Conservation (phyloP, 2,888 invertebrate species). For the Drosophila incognita region DNA sequence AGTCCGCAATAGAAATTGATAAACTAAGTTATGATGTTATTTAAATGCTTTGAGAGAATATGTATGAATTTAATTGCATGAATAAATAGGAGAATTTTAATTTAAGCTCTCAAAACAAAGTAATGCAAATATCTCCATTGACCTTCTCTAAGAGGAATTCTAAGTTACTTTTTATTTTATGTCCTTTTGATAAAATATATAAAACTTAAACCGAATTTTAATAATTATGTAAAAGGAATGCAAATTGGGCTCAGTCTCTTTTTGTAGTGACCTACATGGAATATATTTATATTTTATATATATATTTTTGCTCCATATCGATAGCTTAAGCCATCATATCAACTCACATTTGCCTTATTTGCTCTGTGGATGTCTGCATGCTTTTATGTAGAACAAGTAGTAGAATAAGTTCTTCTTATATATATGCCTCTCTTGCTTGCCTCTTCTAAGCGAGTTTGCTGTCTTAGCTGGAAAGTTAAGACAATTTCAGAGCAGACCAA, state of each 20-base stretch:
- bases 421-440: not conserved
- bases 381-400: not conserved
- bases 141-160: not conserved
- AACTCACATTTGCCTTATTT: not conserved
- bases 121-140: not conserved
- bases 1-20: not conserved
- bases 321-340: constrained; percentile 1
- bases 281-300: too few relatives aligned
- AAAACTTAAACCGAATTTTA: not conserved
- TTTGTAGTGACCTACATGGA: not conserved
- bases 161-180: not conserved
- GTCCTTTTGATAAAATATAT: not conserved
- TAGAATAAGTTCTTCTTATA: not conserved
- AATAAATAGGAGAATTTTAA: not conserved
- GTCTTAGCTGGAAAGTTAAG: constrained; percentile 12
- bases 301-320: not conserved
- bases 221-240: not conserved
- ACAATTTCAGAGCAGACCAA: not conserved
- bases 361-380: not conserved
- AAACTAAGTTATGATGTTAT: not conserved
- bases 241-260: not conserved
- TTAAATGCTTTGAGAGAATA: not conserved
- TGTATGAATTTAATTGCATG: not conserved
- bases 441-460: constrained; percentile 16
- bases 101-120: not conserved